phyloP scores from a whole-genome alignment of 2,113 vertebrate genomes.

The Strigops habroptila region DNA sequence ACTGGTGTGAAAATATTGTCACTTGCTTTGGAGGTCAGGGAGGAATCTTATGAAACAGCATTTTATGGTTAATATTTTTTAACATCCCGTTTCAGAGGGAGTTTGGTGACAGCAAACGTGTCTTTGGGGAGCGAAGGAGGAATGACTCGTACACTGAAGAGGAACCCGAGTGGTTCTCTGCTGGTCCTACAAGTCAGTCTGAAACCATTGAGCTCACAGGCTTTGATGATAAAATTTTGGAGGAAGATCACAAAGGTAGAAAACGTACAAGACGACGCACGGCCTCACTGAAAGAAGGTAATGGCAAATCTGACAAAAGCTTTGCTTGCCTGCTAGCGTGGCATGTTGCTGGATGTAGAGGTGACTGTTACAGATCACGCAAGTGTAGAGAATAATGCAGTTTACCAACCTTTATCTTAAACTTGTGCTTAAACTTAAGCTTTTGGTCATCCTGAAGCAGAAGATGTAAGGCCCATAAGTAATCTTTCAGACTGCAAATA shows the following conservation, averaged over 20 bases:
- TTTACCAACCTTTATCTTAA: not conserved
- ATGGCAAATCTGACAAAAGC: not conserved
- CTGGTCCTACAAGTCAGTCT: constrained; percentile 95
- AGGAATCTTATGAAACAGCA: not conserved
- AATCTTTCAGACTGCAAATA: not conserved
- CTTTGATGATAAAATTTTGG: constrained; percentile 94
- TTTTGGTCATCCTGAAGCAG: not conserved
- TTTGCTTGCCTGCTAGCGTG: not conserved
- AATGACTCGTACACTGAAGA: constrained; percentile 97
- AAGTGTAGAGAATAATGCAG: not conserved
- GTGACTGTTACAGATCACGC: not conserved
- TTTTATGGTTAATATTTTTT: not conserved
- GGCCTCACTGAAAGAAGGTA: constrained; percentile 88
- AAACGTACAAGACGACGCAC: constrained; percentile 85
- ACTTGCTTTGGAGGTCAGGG: not conserved
- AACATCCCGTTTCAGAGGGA: constrained; percentile 80
- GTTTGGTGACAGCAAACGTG: constrained; percentile 89
- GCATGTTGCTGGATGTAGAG: not conserved
- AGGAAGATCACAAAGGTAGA: constrained; percentile 89
- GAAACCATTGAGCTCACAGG: constrained; percentile 98
- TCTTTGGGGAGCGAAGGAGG: constrained; percentile 93
- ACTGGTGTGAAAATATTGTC: not conserved
- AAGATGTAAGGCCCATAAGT: not conserved
- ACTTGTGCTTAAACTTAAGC: not conserved
- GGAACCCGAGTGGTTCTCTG: constrained; percentile 98